These are phyloP conservation scores for Eucidaris tribuloides DNA, from an alignment of 35 echinoderm and acorn worm species.

Conservation along the genomic window DNA sequence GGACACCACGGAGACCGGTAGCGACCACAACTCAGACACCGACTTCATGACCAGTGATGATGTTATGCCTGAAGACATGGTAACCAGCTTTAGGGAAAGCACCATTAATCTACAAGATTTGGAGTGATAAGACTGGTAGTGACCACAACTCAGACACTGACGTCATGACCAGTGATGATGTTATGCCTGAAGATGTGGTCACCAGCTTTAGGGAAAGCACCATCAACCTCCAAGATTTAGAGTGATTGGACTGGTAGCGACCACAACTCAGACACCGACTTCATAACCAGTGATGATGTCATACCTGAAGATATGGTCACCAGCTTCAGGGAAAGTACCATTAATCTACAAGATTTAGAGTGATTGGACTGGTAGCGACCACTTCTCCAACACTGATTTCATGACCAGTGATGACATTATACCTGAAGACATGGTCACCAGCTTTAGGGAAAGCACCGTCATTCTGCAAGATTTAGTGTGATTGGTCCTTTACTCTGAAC, in stretches of 20 bases:
- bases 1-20: constrained; percentile 19
- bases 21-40: constrained; percentile 8
- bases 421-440: neutral
- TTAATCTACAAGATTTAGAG: constrained; percentile 83
- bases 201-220: constrained; percentile 69
- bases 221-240: constrained; percentile 84
- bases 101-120: constrained; percentile 88
- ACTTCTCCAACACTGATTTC: neutral
- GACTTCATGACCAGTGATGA: constrained; percentile 18
- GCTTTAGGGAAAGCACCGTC: constrained; percentile 79
- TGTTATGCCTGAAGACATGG: constrained; percentile 1
- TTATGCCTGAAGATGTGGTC: neutral
- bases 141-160: constrained; percentile 17
- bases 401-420: constrained; percentile 5
- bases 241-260: constrained; percentile 38
- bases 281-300: constrained; percentile 10
- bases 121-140: constrained; percentile 42
- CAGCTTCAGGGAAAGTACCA: constrained; percentile 73
- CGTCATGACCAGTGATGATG: constrained; percentile 6
- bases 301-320: constrained; percentile 1
- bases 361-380: constrained; percentile 38
- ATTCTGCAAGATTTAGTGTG: constrained; percentile 82
- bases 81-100: constrained; percentile 57
- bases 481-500: too few species aligned
- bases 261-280: constrained; percentile 5